Conservation (phyloP, 1,140 invertebrate species). For the Danaus melanippus region DNA sequence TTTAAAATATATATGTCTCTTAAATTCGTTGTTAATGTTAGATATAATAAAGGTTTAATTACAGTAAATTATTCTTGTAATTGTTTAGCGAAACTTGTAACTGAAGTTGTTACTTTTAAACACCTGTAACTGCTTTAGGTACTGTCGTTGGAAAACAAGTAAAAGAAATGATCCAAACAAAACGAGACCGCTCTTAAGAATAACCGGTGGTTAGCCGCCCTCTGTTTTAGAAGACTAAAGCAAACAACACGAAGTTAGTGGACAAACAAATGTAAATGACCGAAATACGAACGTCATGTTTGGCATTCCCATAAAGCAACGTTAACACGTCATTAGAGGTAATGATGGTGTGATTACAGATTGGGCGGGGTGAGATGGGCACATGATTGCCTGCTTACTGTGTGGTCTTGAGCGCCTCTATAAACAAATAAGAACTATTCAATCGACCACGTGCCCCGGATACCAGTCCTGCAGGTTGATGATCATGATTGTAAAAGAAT, state of each 20-base stretch:
- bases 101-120: no score
- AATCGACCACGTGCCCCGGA: constrained; percentile 46
- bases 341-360: constrained; percentile 69
- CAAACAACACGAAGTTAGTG: constrained; percentile 64
- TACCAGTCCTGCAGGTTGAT: constrained; percentile 19
- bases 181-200: constrained; percentile 48
- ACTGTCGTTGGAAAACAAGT: no score
- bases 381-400: constrained; percentile 61
- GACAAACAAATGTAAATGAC: constrained; percentile 72
- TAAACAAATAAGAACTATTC: constrained; percentile 46
- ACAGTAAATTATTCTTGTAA: no score
- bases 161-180: constrained; percentile 22
- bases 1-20: no score
- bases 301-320: constrained; percentile 70
- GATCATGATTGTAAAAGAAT: no score
- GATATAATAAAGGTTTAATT: no score
- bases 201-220: constrained; percentile 58
- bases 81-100: no score
- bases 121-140: no score
- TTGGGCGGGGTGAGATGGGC: constrained; percentile 50
- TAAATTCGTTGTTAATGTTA: no score
- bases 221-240: constrained; percentile 66
- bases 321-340: constrained; percentile 72
- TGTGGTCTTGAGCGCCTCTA: constrained; percentile 63
- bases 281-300: constrained; percentile 71